A percentile compares a stretch with the other conserved stretches of the same genome.
phyloP scores from a whole-genome alignment of 37 sponge, comb jelly and placozoan species.

The Agelas oroides region DNA sequence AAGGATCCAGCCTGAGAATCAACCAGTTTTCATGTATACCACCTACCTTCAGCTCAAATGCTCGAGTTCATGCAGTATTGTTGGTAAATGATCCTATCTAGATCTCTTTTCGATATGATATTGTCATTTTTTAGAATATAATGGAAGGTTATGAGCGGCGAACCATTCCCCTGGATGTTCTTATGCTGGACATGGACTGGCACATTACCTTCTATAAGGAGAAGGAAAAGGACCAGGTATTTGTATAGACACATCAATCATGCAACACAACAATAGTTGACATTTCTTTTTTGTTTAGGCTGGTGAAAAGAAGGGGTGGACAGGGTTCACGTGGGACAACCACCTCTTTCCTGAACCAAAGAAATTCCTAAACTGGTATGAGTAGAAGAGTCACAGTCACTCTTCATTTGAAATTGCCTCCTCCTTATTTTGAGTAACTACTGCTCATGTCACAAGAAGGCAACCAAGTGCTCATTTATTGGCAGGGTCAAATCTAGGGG shows the following conservation, averaged over 20 bases:
- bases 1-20: too few relatives aligned
- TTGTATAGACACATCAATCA: too few relatives aligned
- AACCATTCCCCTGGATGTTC: slow-evolving; percentile 65
- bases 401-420: too few relatives aligned
- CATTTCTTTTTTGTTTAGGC: slow-evolving; percentile 4
- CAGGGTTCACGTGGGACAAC: slow-evolving; percentile 83
- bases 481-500: slow-evolving; percentile 55
- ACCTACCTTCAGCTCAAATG: too few relatives aligned
- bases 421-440: not conserved
- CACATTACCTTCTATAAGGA: slow-evolving; percentile 76
- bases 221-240: slow-evolving; percentile 49
- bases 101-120: too few relatives aligned
- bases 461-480: not conserved
- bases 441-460: too few relatives aligned
- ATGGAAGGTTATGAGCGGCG: slow-evolving; percentile 39
- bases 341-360: slow-evolving; percentile 74
- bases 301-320: slow-evolving; percentile 69
- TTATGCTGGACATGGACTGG: slow-evolving; percentile 86
- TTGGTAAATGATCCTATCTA: too few relatives aligned
- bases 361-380: slow-evolving; percentile 69
- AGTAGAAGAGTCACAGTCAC: too few relatives aligned
- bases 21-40: too few relatives aligned
- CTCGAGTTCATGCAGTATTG: too few relatives aligned
- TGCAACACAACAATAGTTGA: too few relatives aligned
- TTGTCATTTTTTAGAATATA: slow-evolving; percentile 27